Evolutionary conservation across 2,113 vertebrate species (phyloP), one percentile per base, ranked within the genome.

Genomic region (Nothocercus julius): DNA sequence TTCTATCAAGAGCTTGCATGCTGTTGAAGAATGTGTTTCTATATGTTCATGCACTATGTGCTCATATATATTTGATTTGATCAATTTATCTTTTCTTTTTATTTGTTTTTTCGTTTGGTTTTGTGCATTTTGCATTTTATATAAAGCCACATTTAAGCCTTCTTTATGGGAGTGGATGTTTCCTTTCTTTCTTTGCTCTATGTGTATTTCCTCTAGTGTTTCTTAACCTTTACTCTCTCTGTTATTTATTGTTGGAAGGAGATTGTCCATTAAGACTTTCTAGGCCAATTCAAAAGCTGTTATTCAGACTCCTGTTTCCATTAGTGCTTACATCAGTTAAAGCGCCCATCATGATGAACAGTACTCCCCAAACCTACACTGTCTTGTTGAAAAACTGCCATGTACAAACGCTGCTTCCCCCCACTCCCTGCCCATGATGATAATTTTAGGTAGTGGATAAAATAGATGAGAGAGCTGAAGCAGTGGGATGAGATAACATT

Each of bases 321-420:
- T 95, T 96, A 96, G 70, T 61, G 36, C 56, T 97, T 92, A 40
- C 11, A 85, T 93, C 74, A 96, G 62, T 94, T 95, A 83, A 97
- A 96, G 81, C 74, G 66, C 77, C 72, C 70, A 91, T 87, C 38
- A 82, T 85, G 82, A 95, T 82, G 74, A 84, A 91, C 32, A 87
- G n/a, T 56, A 74, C 21, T 89, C 34, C 32, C 22, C 82, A 94
- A 88, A 87, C 70, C 70, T 40, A 24, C 18, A 59, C 40, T 90
- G 21, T 93, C 17, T 75, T 92, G 58, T 93, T 91, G 80, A 89
- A 73, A 96, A 96, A 91, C 32, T 76, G 51, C 83, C 79, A 40
- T 63, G 11, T 1, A 12, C 67, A 87, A 85, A 87, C 44, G 69
- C n/a, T 69, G 5, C 7, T 77, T 92, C 88, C 13, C 42, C 54